A percentile compares a stretch with the other conserved stretches of the same genome.
Evolutionary conservation across 2,113 vertebrate species (phyloP).

Genomic region (Rhegmatorhina hoffmannsi): DNA sequence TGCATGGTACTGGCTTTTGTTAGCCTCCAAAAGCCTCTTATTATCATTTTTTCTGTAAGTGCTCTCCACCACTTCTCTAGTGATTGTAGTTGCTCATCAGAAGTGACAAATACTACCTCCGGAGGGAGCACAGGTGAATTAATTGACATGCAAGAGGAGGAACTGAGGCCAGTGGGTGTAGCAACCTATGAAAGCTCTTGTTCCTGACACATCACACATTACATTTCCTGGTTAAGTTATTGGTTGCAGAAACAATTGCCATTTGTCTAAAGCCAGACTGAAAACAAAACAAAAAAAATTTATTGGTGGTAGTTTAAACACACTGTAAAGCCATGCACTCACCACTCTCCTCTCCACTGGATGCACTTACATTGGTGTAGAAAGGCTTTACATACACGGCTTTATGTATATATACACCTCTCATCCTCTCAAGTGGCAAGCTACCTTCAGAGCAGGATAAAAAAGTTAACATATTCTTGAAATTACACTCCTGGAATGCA

Average conservation of each 20-base stretch:
- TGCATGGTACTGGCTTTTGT: constrained; percentile 43
- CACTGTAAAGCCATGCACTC: background rate
- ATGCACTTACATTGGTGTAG: background rate
- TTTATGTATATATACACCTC: background rate
- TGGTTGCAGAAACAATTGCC: constrained; percentile 14
- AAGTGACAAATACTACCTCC: constrained; percentile 61
- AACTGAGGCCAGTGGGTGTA: background rate
- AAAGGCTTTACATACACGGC: background rate
- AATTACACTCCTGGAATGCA: background rate
- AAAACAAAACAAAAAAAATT: background rate
- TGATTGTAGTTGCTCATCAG: constrained; percentile 70
- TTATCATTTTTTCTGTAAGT: constrained; percentile 68
- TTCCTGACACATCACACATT: background rate
- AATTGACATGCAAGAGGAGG: constrained; percentile 25
- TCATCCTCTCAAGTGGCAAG: background rate
- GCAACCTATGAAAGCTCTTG: background rate
- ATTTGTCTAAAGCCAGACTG: background rate
- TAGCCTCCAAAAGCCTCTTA: constrained; percentile 62
- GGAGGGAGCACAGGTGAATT: constrained; percentile 41
- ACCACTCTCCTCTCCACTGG: background rate
- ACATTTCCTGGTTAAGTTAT: constrained; percentile 4
- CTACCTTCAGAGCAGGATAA: background rate
- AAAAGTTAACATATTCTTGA: background rate
- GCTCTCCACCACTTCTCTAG: constrained; percentile 33
- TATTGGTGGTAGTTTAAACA: background rate